These are phyloP conservation scores for Pitangus sulphuratus DNA, from an alignment of 2,797 vertebrate species.

Conservation along the genomic window DNA sequence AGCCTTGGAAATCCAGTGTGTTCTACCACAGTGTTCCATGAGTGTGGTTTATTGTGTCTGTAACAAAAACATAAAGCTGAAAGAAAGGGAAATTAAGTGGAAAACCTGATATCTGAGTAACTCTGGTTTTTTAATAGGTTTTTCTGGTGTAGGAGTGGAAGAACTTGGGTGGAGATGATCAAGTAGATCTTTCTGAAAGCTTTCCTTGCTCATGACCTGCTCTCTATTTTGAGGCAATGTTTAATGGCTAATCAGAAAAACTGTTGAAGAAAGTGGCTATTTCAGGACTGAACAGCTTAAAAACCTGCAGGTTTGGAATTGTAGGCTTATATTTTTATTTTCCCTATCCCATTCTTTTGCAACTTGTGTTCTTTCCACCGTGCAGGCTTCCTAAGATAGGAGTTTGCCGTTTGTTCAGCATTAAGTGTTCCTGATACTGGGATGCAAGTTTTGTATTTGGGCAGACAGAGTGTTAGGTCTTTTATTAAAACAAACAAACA, in stretches of 20 bases:
- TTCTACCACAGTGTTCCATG: neutral
- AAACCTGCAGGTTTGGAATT: neutral
- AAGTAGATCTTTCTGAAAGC: neutral
- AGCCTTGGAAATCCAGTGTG: neutral
- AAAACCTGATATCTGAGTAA: accelerated
- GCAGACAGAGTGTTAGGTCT: neutral
- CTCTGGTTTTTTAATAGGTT: neutral
- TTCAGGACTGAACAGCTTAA: neutral
- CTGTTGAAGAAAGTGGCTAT: neutral
- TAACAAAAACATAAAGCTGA: neutral
- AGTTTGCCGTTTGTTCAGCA: neutral
- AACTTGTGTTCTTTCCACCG: neutral
- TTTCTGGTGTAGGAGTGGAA: neutral
- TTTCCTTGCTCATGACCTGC: accelerated
- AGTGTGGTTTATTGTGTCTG: neutral
- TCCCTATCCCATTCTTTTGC: neutral
- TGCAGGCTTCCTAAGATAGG: neutral
- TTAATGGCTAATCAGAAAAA: neutral
- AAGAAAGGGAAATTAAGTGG: neutral
- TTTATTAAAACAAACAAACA: neutral
- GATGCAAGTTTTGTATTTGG: neutral
- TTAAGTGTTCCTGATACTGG: neutral
- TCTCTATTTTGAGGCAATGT: neutral
- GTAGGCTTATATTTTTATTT: neutral
- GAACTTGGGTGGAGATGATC: neutral